Conservation (phyloP, 2,797 vertebrate genomes). For the Falco novaeseelandiae region DNA sequence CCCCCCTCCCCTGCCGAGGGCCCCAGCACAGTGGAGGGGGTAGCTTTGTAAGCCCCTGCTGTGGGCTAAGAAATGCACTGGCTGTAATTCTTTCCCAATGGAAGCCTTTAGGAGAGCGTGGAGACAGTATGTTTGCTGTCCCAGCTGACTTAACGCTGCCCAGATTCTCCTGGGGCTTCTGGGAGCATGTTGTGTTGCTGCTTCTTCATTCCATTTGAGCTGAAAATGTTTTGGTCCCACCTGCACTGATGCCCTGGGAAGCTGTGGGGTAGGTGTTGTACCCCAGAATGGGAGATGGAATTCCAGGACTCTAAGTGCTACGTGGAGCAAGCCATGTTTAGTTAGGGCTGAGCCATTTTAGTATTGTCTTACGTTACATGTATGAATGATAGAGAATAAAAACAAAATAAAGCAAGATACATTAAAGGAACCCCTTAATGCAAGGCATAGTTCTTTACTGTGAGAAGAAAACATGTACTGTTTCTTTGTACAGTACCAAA, state of each 20-base stretch:
- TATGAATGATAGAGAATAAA: not conserved
- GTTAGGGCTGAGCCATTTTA: not conserved
- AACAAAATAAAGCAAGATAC: not conserved
- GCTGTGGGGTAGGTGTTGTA: rapidly evolving
- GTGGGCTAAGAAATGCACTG: rapidly evolving
- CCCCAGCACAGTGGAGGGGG: not conserved
- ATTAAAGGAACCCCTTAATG: not conserved
- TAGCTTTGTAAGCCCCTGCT: not conserved
- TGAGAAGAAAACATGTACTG: not conserved
- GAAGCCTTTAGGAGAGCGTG: not conserved
- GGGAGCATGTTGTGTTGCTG: rapidly evolving
- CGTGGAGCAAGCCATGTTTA: not conserved
- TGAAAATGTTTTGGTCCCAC: rapidly evolving
- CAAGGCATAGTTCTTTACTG: not conserved
- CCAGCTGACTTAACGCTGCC: not conserved
- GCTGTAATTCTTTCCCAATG: not conserved
- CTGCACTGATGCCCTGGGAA: not conserved
- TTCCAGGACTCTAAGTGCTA: not conserved
- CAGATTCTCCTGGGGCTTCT: not conserved
- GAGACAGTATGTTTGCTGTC: not conserved
- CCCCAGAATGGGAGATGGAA: not conserved
- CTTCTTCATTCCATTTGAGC: not conserved
- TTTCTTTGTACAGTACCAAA: not conserved
- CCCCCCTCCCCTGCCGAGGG: rapidly evolving
- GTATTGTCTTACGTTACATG: rapidly evolving